These are phyloP conservation scores for Dendrolimus houi DNA, from an alignment of 2,888 invertebrate genomes.

Conservation along the genomic window DNA sequence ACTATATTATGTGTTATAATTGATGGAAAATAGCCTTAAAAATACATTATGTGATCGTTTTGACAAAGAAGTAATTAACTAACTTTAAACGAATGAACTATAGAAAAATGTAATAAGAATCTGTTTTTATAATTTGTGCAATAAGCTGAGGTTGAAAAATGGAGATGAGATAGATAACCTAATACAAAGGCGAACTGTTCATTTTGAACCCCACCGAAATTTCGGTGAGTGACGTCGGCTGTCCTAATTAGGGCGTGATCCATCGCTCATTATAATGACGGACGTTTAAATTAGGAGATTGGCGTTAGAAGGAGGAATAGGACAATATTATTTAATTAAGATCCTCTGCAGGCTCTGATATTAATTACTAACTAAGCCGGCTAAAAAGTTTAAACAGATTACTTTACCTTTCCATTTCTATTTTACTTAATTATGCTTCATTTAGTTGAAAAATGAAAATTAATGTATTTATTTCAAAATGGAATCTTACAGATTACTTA, in stretches of 20 bases:
- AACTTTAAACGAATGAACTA: neutral
- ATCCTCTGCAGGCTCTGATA: neutral
- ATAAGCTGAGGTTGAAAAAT: neutral
- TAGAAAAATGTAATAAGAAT: neutral
- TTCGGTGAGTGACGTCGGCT: constrained; percentile 39
- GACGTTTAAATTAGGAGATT: neutral
- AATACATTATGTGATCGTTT: too few species aligned
- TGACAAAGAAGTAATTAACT: too few species aligned
- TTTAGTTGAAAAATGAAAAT: too few species aligned
- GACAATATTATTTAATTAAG: neutral
- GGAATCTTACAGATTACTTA: too few species aligned
- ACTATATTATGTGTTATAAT: too few species aligned
- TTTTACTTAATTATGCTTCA: too few species aligned
- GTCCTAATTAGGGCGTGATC: constrained; percentile 45
- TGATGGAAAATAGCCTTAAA: too few species aligned
- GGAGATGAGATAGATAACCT: constrained; percentile 27
- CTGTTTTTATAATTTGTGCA: neutral
- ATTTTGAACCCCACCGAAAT: constrained; percentile 34
- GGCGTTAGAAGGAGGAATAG: neutral
- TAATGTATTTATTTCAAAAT: too few species aligned
- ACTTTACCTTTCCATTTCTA: too few species aligned
- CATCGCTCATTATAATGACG: constrained; percentile 51
- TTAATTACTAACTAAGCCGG: neutral
- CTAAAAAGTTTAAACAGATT: neutral
- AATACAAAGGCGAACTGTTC: constrained; percentile 21